These are phyloP conservation scores for Drosophila fuyamai DNA, from an alignment of 1,140 invertebrate species.

Conservation along the genomic window DNA sequence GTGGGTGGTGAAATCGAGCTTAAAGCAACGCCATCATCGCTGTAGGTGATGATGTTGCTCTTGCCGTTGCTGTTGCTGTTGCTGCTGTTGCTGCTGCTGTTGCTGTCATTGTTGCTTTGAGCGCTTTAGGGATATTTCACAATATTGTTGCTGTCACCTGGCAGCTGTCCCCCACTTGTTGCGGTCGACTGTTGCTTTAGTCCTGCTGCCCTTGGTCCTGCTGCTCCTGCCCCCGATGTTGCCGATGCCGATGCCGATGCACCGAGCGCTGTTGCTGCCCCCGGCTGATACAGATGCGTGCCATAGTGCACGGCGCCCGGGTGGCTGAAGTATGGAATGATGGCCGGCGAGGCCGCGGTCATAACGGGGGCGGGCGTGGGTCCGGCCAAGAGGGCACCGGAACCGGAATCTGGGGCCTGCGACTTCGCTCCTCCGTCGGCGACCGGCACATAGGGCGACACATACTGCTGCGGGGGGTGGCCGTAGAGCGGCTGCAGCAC, in stretches of 20 bases:
- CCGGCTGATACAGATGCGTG: slow-evolving; percentile 75
- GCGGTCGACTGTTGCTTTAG: slow-evolving; percentile 51
- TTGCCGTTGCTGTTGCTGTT: slow-evolving; percentile 7
- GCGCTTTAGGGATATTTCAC: slow-evolving; percentile 73
- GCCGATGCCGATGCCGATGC: slow-evolving; percentile 27
- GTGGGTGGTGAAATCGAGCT: slow-evolving; percentile 2
- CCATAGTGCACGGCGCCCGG: slow-evolving; percentile 78
- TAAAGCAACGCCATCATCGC: slow-evolving; percentile 8
- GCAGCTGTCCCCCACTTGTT: slow-evolving; percentile 67
- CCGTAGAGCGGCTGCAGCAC: slow-evolving; percentile 48
- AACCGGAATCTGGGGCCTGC: slow-evolving; percentile 7
- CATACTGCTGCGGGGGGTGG: slow-evolving; percentile 25
- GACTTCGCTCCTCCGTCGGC: slow-evolving; percentile 24
- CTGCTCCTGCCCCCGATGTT: slow-evolving; percentile 15
- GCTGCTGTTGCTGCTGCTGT: slow-evolving; percentile 3
- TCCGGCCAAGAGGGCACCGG: slow-evolving; percentile 5
- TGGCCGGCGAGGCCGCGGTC: slow-evolving; percentile 51
- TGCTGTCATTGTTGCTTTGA: slow-evolving; percentile 11
- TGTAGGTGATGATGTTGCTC: background rate
- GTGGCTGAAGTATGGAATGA: slow-evolving; percentile 78
- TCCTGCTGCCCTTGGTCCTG: slow-evolving; percentile 13
- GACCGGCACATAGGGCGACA: slow-evolving; percentile 18
- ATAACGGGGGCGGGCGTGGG: slow-evolving; percentile 24
- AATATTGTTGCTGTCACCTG: slow-evolving; percentile 70
- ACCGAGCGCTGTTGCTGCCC: slow-evolving; percentile 37